A percentile compares a stretch with the other conserved stretches of the same genome.
phyloP scores from a whole-genome alignment of 2,888 invertebrate species.

The Malacosoma neustria region DNA sequence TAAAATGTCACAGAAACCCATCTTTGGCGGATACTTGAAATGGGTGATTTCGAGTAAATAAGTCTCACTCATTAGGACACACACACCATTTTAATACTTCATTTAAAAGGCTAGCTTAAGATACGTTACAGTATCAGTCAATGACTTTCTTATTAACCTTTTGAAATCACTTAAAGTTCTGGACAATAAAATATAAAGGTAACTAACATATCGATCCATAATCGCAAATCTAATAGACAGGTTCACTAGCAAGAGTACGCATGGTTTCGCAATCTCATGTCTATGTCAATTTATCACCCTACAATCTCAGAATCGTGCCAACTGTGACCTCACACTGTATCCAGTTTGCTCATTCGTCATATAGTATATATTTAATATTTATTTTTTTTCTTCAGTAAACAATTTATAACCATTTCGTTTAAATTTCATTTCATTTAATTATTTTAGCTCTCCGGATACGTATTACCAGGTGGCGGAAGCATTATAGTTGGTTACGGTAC shows the following conservation, averaged over 20 bases:
- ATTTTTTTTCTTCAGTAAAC: neutral
- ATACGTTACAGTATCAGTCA: too few species aligned
- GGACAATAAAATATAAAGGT: too few species aligned
- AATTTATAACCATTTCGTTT: neutral
- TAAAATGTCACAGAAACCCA: too few species aligned
- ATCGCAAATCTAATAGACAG: too few species aligned
- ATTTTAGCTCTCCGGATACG: conserved; percentile 71
- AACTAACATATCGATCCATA: too few species aligned
- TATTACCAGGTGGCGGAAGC: conserved; percentile 76
- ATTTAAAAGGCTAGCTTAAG: too few species aligned
- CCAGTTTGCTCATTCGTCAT: neutral
- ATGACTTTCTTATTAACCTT: too few species aligned
- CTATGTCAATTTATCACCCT: neutral
- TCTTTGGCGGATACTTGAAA: too few species aligned
- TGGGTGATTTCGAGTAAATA: too few species aligned
- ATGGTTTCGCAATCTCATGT: neutral
- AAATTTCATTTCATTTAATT: neutral
- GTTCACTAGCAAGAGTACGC: neutral
- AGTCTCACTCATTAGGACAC: too few species aligned
- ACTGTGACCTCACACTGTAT: neutral
- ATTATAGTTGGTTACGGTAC: conserved; percentile 82
- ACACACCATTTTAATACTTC: too few species aligned
- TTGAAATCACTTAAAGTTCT: too few species aligned
- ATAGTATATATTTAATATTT: neutral
- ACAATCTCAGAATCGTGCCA: neutral